Evolutionary conservation across 2,888 invertebrate species (phyloP).

Genomic region (Muschampia plurimacula): DNA sequence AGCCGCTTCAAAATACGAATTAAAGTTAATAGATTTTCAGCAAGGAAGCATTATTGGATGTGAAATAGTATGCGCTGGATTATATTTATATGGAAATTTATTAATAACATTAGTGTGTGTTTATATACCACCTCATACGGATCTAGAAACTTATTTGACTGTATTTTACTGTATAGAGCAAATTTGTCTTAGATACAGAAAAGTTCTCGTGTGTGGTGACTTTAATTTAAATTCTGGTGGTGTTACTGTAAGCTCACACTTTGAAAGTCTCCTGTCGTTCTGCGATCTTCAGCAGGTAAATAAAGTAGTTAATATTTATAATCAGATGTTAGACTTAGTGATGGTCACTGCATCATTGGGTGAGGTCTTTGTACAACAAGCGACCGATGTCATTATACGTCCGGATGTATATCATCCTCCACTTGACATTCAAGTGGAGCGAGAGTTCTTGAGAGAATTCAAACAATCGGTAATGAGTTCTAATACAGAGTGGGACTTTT

Average conservation of each 20-base stretch:
- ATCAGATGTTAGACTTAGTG: constrained; percentile 9
- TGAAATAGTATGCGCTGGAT: constrained; percentile 3
- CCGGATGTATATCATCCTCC: constrained; percentile 14
- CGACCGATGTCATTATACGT: not conserved
- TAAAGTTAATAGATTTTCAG: not conserved
- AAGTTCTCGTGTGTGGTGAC: constrained; percentile 3
- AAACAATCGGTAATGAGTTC: not conserved
- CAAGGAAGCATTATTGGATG: not conserved
- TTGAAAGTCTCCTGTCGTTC: constrained; percentile 14
- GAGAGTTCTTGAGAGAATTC: not conserved
- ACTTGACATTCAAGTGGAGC: not conserved
- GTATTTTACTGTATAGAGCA: not conserved
- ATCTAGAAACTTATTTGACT: not conserved
- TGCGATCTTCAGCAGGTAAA: constrained; percentile 15
- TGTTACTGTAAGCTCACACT: not conserved
- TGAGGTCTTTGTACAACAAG: not conserved
- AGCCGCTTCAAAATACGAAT: not conserved
- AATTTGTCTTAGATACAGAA: not conserved
- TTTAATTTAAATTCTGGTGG: constrained; percentile 11
- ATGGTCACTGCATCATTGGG: constrained; percentile 12
- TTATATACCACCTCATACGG: constrained; percentile 12
- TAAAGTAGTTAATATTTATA: constrained; percentile 1
- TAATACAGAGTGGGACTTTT: constrained; percentile 16
- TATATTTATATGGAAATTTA: not conserved
- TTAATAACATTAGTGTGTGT: constrained; percentile 7